Conservation (phyloP, 2,888 invertebrate genomes). For the Galerucella pusilla region DNA sequence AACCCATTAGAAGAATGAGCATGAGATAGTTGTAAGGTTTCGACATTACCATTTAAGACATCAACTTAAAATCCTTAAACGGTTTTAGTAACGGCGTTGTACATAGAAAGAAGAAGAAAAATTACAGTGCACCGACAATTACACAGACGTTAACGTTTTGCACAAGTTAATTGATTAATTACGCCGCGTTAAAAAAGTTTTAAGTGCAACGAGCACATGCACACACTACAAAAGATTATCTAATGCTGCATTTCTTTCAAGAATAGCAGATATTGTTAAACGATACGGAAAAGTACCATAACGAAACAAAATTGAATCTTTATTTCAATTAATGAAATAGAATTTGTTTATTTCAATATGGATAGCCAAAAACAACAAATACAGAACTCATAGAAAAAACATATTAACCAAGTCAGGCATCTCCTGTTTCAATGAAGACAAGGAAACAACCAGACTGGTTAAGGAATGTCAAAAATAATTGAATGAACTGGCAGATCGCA, state of each 20-base stretch:
- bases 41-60: slow-evolving; percentile 10
- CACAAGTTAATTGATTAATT: slow-evolving; percentile 33
- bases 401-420: too few relatives aligned
- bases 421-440: too few relatives aligned
- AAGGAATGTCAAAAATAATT: too few relatives aligned
- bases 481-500: too few relatives aligned
- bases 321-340: too few relatives aligned
- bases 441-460: too few relatives aligned
- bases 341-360: too few relatives aligned
- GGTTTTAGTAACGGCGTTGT: slow-evolving; percentile 17
- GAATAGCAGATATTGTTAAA: not conserved
- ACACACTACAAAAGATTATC: slow-evolving; percentile 6
- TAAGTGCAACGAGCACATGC: slow-evolving; percentile 16
- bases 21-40: slow-evolving; percentile 3
- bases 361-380: too few relatives aligned
- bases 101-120: slow-evolving; percentile 9
- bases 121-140: slow-evolving; percentile 23
- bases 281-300: not conserved
- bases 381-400: too few relatives aligned
- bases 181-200: slow-evolving; percentile 20
- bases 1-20: slow-evolving; percentile 3
- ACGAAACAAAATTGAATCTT: too few relatives aligned
- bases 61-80: slow-evolving; percentile 12
- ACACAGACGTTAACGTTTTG: slow-evolving; percentile 30
- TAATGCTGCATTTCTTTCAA: not conserved